Conservation (phyloP, 2,113 vertebrate species). For the Trichechus manatus region DNA sequence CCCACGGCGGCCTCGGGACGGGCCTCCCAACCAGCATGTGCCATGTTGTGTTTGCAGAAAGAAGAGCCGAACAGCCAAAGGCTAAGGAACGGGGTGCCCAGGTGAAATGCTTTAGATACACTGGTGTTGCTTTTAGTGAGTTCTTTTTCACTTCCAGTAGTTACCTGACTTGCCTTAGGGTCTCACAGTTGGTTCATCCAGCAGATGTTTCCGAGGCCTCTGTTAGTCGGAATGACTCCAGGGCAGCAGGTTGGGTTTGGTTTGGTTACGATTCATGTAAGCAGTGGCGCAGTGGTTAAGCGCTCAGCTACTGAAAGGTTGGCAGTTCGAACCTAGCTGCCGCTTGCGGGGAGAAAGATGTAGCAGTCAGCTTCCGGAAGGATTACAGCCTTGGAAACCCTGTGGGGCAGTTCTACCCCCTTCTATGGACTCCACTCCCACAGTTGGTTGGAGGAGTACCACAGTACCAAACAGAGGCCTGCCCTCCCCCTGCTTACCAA, state of each 20-base stretch:
- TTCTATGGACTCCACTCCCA: neutral
- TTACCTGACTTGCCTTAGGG: fast-evolving
- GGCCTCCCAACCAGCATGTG: neutral
- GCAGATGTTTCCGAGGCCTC: neutral
- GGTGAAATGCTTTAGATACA: conserved; percentile 58
- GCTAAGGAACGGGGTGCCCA: neutral
- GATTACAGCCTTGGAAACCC: neutral
- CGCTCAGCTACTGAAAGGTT: too few species aligned
- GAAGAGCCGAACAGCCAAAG: conserved; percentile 62
- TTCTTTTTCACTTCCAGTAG: neutral
- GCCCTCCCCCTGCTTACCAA: too few species aligned
- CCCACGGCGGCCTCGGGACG: neutral
- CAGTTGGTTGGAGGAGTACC: neutral
- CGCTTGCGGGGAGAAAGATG: too few species aligned
- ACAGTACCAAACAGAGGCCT: neutral
- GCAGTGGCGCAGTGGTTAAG: too few species aligned
- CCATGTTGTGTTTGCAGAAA: conserved; percentile 60
- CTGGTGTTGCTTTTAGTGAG: neutral
- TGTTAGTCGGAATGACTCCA: neutral
- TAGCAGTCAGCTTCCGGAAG: neutral
- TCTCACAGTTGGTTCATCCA: fast-evolving
- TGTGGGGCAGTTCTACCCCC: too few species aligned
- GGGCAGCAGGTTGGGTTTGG: too few species aligned
- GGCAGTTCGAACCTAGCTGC: too few species aligned
- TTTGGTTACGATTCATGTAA: too few species aligned